Base-by-base conservation (phyloP, 2,888 invertebrate species). In the Diloba caeruleocephala region DNA sequence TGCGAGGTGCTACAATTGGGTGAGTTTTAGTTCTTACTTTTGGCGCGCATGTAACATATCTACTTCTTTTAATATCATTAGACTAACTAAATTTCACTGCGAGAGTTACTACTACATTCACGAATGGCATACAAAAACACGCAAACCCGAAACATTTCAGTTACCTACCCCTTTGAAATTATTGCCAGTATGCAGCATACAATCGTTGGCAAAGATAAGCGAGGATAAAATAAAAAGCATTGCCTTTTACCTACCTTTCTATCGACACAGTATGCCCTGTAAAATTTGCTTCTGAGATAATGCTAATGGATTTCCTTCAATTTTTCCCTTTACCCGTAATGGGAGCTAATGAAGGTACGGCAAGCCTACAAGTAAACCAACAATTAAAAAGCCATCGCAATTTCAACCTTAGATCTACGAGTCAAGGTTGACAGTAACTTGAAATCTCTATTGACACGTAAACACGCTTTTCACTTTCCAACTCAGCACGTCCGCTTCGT, bases 241-340 rank as follows among this genome's bases (percentile, higher is more conserved):
- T 7, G 1, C n/a, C 1, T 1, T 14, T 19, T n/a, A 10, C 13
- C 21, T 39, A 56, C 42, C 31, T 33, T n/a, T 10, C 28, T 10
- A 41, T 25, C 25, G 15, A 7, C 5, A 7, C 25, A 19, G 19
- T 26, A 33, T 15, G 23, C 26, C 39, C 17, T 14, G 28, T 26
- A 23, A 44, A 60, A 45, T 37, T 38, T 19, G 19, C 31, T 38
- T 31, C 53, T 14, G 26, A 45, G 42, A 49, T 61, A 67, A 67
- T 43, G 28, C 44, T 67, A 65, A 65, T 65, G 53, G 62, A 67
- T 67, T 67, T 43, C 49, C 48, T 61, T 46, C 5, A 46, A 46
- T 62, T 67, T 67, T 64, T 67, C 45, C 34, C 42, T 52, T 50
- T 53, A 45, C 36, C 31, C 42, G 32, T 65, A 62, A 62, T 62